These are phyloP conservation scores for Sakesphorus luctuosus DNA, from an alignment of 2,113 vertebrate species.

Conservation along the genomic window DNA sequence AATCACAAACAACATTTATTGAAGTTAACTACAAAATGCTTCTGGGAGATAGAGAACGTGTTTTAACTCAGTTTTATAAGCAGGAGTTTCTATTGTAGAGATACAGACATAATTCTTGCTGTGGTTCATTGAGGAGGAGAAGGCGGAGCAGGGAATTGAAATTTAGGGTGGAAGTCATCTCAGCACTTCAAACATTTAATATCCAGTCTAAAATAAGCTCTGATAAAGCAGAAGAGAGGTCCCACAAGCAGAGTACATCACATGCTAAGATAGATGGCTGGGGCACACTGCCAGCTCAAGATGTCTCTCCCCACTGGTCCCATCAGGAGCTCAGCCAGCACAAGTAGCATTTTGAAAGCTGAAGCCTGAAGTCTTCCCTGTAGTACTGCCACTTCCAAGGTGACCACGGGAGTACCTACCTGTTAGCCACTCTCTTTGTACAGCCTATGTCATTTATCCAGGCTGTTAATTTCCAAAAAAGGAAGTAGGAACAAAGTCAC, in stretches of 20 bases:
- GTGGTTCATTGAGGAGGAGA: background rate
- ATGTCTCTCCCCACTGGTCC: background rate
- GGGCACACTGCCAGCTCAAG: background rate
- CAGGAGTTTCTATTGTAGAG: background rate
- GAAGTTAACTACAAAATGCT: background rate
- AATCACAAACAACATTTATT: background rate
- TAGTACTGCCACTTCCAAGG: background rate
- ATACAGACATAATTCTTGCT: background rate
- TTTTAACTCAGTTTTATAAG: background rate
- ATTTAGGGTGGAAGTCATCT: background rate
- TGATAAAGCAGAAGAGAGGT: background rate
- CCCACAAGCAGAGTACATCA: background rate
- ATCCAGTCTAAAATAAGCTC: background rate
- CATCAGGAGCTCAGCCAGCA: background rate
- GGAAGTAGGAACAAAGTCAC: fast-evolving
- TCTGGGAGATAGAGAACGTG: background rate
- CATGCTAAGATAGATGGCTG: background rate
- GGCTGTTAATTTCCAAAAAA: background rate
- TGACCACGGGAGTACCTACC: background rate
- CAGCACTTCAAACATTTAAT: background rate
- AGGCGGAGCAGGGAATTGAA: background rate
- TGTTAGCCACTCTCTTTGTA: background rate
- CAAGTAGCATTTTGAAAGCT: background rate
- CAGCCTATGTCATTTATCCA: background rate
- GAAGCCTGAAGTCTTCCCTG: background rate